Base-by-base conservation (phyloP, 2,888 invertebrate genomes). In the Phaedon cochleariae region DNA sequence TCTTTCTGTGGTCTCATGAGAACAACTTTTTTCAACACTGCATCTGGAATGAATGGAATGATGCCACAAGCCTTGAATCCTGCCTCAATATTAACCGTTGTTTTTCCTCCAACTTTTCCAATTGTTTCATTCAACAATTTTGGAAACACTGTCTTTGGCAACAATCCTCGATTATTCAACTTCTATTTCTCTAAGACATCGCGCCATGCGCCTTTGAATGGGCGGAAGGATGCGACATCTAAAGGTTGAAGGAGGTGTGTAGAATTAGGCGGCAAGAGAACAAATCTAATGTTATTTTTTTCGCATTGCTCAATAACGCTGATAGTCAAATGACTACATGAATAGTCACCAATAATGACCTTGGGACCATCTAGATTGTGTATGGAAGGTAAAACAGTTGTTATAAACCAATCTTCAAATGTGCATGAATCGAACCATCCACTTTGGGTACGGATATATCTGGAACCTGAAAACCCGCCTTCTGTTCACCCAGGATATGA, bases 301-400 rank as follows among this genome's bases (percentile, higher is more conserved):
- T 73, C 54, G 52, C 77, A 76, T 45, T 49, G 12, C 45, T 70
- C 17, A 22, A 79, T 54, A 60, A 77, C 68, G 21, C 69, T 58
- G 15, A 58, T 48, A 55, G 63, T 67, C 12, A 70, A 54, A 63
- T 77, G 76, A 45, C 61, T 66, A 20, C 64, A 54, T 58, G 77
- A 49, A 68, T 78, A 80, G 66, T 80, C 76, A 17, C 77, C 77
- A 51, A 79, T 74, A 49, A 79, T 53, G 15, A 75, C 72, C 57
- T 76, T 77, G 41, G 54, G 60, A 15, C 75, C 78, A 22, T 53
- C 34, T 18, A 67, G 37, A 46, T 46, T 46, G 10, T 17, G 46
- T 17, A 46, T 15, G 17, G 2, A 46, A 15, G 46, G 46, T 7
- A 41, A 22, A 20, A 26, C 59, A 59, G 22, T 59, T 7, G 51